Evolutionary conservation across 2,888 invertebrate species (phyloP).

Genomic region (Lymantria monacha): DNA sequence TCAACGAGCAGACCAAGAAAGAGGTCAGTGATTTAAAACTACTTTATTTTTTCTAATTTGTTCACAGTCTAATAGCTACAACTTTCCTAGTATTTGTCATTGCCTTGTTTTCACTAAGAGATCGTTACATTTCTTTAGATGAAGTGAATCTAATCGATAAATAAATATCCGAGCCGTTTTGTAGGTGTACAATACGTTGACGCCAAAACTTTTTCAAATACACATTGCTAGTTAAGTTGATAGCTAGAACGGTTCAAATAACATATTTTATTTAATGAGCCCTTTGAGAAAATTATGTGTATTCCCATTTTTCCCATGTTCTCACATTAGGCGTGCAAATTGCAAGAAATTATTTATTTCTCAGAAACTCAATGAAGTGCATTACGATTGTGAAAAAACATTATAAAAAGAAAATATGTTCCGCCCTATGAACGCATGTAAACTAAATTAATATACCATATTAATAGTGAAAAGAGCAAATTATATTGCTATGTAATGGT

Average conservation of each 20-base stretch:
- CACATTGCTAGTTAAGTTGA: slow-evolving; percentile 30
- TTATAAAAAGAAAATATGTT: slow-evolving; percentile 49
- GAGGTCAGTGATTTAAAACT: slow-evolving; percentile 76
- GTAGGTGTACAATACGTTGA: slow-evolving; percentile 38
- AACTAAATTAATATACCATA: slow-evolving; percentile 41
- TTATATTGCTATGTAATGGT: slow-evolving; percentile 34
- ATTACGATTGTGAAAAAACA: slow-evolving; percentile 46
- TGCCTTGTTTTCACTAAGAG: slow-evolving; percentile 49
- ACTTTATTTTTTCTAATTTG: slow-evolving; percentile 57
- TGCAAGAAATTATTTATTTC: slow-evolving; percentile 61
- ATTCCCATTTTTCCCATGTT: slow-evolving; percentile 50
- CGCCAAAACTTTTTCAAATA: slow-evolving; percentile 40
- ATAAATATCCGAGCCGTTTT: slow-evolving; percentile 38
- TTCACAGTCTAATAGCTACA: slow-evolving; percentile 70
- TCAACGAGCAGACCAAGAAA: slow-evolving; percentile 80
- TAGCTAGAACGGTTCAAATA: slow-evolving; percentile 30
- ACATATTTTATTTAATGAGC: slow-evolving; percentile 61
- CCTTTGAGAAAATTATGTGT: slow-evolving; percentile 58
- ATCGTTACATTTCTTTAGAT: slow-evolving; percentile 49
- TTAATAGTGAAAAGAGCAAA: slow-evolving; percentile 27
- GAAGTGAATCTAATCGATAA: slow-evolving; percentile 42
- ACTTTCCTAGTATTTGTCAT: slow-evolving; percentile 56
- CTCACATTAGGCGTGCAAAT: slow-evolving; percentile 70
- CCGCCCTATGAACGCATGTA: slow-evolving; percentile 47
- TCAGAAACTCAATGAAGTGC: slow-evolving; percentile 54